Evolutionary conservation across 92 coral and sea anemone species (phyloP).

Genomic region (Micromussa lordhowensis): DNA sequence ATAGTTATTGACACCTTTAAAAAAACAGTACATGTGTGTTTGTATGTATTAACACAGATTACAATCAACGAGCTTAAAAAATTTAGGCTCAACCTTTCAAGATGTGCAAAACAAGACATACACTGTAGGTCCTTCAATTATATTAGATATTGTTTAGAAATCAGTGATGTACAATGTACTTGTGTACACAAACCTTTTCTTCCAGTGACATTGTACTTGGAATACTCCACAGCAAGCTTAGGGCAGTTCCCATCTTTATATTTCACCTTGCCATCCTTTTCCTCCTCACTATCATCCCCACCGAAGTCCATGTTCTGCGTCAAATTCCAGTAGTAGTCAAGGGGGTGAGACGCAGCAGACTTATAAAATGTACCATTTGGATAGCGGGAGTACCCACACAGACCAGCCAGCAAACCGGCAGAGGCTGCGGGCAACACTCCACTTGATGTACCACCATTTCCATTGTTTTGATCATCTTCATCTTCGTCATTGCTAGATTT

Average conservation of each 20-base stretch:
- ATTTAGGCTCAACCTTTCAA: too few relatives aligned
- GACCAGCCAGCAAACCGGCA: constrained; percentile 19
- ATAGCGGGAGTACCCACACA: background rate
- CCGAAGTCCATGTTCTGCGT: background rate
- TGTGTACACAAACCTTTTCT: background rate
- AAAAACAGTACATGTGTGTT: too few relatives aligned
- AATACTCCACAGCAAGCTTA: background rate
- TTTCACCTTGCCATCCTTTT: background rate
- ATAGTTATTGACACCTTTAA: too few relatives aligned
- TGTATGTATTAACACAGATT: too few relatives aligned
- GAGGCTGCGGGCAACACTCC: background rate
- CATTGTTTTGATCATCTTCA: background rate
- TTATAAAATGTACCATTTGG: constrained; percentile 12
- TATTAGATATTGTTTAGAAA: too few relatives aligned
- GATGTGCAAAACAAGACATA: too few relatives aligned
- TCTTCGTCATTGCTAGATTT: background rate
- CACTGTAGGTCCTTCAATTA: too few relatives aligned
- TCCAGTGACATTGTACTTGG: constrained; percentile 3
- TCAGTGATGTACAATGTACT: background rate
- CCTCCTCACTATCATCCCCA: background rate
- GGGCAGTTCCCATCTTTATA: background rate
- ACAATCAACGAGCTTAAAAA: too few relatives aligned
- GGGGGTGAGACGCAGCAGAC: background rate
- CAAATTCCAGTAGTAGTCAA: background rate
- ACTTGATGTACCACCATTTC: background rate